These are phyloP conservation scores for Drosophila jambulina DNA, from an alignment of 1,140 invertebrate species.

Conservation along the genomic window DNA sequence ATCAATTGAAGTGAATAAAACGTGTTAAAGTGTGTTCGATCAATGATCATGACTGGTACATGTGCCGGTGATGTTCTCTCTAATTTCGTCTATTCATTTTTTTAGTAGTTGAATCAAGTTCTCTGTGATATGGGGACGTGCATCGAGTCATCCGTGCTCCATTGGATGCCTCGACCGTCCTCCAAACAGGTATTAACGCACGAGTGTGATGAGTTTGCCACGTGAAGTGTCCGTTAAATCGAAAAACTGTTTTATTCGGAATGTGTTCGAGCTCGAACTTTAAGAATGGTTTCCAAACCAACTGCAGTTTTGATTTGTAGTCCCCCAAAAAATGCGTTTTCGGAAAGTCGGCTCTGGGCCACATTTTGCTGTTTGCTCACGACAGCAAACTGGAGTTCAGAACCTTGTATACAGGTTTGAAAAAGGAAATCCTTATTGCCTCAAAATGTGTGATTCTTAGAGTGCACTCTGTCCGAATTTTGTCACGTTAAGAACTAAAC, in stretches of 20 bases:
- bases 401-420: slow-evolving; percentile 36
- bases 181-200: slow-evolving; percentile 15
- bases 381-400: slow-evolving; percentile 78
- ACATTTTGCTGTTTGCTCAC: slow-evolving; percentile 84
- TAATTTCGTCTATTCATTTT: slow-evolving; percentile 20
- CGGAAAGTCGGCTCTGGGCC: slow-evolving; percentile 56
- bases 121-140: slow-evolving; percentile 9
- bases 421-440: slow-evolving; percentile 6
- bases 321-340: slow-evolving; percentile 6
- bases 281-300: slow-evolving; percentile 36
- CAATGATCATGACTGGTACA: slow-evolving; percentile 30
- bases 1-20: slow-evolving; percentile 62
- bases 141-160: slow-evolving; percentile 67
- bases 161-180: slow-evolving; percentile 52
- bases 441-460: slow-evolving; percentile 62
- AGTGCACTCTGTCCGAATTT: slow-evolving; percentile 23
- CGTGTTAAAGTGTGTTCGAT: slow-evolving; percentile 49
- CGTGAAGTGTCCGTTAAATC: slow-evolving; percentile 39
- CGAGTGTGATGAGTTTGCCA: slow-evolving; percentile 16
- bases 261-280: slow-evolving; percentile 4
- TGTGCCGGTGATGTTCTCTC: slow-evolving; percentile 30
- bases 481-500: slow-evolving; percentile 42
- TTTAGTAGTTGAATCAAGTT: slow-evolving; percentile 44
- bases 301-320: slow-evolving; percentile 68
- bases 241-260: slow-evolving; percentile 48